phyloP scores from a whole-genome alignment of 2,888 invertebrate species.

The Chironomus tentans region DNA sequence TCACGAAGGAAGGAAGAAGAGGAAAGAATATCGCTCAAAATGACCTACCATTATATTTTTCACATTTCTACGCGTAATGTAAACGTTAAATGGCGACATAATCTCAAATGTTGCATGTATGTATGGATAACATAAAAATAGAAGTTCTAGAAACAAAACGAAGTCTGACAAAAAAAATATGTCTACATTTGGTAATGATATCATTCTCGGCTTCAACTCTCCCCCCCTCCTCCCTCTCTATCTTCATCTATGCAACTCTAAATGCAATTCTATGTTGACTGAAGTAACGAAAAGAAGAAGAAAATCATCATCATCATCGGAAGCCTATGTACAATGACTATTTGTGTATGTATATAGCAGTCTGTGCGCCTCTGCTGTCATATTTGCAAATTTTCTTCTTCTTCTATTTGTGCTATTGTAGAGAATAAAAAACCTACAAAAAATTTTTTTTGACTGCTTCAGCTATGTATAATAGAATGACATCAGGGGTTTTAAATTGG shows the following conservation, averaged over 20 bases:
- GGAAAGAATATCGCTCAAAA: background rate
- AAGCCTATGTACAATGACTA: background rate
- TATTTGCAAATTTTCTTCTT: background rate
- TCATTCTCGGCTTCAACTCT: too few relatives aligned
- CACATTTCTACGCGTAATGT: conserved; percentile 6
- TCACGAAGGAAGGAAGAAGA: background rate
- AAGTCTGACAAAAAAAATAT: background rate
- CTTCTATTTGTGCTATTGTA: too few relatives aligned
- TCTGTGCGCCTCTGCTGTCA: background rate
- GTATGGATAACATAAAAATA: background rate
- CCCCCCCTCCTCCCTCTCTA: background rate
- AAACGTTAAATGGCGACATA: background rate
- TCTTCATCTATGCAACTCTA: background rate
- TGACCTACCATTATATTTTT: conserved; percentile 12
- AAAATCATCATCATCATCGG: background rate
- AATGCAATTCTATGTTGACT: background rate
- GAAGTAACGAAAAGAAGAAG: too few relatives aligned
- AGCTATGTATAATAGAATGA: background rate
- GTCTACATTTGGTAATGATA: background rate
- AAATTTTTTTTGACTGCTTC: too few relatives aligned
- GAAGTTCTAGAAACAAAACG: background rate
- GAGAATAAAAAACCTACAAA: too few relatives aligned
- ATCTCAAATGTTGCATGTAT: background rate
- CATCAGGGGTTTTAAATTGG: background rate
- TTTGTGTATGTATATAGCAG: background rate